These are phyloP conservation scores for Squalus acanthias DNA, from an alignment of 2,797 vertebrate species.

Conservation along the genomic window DNA sequence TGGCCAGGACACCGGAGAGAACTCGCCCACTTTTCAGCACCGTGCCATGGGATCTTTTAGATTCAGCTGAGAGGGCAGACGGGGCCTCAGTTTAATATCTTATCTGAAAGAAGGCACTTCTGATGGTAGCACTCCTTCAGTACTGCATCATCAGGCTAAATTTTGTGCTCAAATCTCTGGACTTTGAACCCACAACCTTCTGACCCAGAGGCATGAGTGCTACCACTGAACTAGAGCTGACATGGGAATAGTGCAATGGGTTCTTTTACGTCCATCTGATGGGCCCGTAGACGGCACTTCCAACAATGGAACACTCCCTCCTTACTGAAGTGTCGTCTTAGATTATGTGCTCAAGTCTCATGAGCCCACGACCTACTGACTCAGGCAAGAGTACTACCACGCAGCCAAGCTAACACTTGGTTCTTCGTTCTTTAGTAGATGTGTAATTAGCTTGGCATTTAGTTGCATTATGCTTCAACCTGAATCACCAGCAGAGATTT, in stretches of 20 bases:
- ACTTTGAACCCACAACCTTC: not conserved
- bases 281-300: no score
- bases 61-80: not conserved
- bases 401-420: not conserved
- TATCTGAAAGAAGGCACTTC: not conserved
- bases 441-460: not conserved
- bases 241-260: no score
- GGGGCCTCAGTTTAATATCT: not conserved
- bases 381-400: not conserved
- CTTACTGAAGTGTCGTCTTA: not conserved
- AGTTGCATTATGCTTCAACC: not conserved
- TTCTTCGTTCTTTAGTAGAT: not conserved
- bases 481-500: no score
- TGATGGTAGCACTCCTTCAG: not conserved
- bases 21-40: not conserved
- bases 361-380: not conserved
- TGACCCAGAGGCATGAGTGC: not conserved
- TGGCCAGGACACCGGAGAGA: not conserved
- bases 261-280: not conserved
- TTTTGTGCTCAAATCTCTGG: not conserved
- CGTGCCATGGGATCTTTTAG: not conserved
- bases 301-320: not conserved
- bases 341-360: no score
- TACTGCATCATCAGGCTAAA: not conserved
- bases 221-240: not conserved